Evolutionary conservation across 2,888 invertebrate species (phyloP).

Genomic region (Drepanosiphum platanoidis): DNA sequence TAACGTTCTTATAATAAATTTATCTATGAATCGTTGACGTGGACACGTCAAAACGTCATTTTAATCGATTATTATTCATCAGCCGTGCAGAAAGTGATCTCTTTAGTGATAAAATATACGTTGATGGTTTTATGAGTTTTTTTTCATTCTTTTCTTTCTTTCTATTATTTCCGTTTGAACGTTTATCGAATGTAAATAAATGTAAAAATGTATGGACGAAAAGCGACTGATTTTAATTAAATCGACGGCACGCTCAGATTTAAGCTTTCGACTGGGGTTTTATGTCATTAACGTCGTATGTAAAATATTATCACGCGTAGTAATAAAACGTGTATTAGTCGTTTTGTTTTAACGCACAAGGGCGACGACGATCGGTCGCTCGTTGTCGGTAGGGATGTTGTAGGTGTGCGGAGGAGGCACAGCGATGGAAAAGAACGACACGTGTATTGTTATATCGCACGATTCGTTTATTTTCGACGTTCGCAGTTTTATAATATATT

Average conservation of each 20-base stretch:
- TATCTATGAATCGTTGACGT: conserved; percentile 3
- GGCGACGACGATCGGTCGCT: background rate
- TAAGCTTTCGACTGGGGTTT: background rate
- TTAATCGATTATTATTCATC: background rate
- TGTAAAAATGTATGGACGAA: background rate
- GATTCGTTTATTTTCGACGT: background rate
- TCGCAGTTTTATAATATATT: background rate
- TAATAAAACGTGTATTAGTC: background rate
- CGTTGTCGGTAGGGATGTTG: background rate
- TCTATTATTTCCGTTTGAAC: too few species aligned
- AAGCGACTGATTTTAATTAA: background rate
- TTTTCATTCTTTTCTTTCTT: background rate
- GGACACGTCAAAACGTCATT: background rate
- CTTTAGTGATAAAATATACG: background rate
- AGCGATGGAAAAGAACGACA: background rate
- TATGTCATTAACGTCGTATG: background rate
- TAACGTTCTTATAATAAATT: background rate
- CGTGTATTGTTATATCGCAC: background rate
- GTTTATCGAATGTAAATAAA: too few species aligned
- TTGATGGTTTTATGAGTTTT: too few species aligned
- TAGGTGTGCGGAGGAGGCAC: background rate
- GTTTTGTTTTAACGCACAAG: background rate
- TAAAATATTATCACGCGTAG: background rate
- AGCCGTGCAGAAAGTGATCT: background rate
- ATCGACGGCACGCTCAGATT: background rate